A percentile compares a stretch with the other conserved stretches of the same genome.
Evolutionary conservation across 2,797 vertebrate species (phyloP).

Genomic region (Carcharodon carcharias): DNA sequence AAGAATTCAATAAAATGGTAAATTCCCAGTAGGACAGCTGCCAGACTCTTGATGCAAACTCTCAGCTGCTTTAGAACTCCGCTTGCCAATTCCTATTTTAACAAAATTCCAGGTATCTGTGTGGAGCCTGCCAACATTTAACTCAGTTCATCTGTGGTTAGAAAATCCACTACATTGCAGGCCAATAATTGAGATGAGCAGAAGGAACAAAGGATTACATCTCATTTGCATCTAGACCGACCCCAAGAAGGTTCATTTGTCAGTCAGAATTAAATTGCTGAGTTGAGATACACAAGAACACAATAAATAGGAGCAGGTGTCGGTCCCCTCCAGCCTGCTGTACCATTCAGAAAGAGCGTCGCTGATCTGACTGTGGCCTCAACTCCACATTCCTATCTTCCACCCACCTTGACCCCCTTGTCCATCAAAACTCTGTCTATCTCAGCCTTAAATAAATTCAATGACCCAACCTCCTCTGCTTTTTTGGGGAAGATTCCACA

Average conservation of each 20-base stretch:
- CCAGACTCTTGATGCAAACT: neutral
- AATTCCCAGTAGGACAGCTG: neutral
- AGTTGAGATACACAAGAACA: neutral
- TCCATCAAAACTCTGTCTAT: no score
- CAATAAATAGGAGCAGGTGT: neutral
- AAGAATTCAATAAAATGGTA: neutral
- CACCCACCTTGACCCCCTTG: no score
- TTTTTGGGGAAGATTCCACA: no score
- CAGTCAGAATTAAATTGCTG: neutral
- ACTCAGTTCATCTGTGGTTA: neutral
- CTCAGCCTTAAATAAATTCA: no score
- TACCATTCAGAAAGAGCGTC: neutral
- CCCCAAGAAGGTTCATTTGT: neutral
- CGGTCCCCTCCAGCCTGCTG: neutral
- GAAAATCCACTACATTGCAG: neutral
- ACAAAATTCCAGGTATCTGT: neutral
- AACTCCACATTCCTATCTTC: neutral
- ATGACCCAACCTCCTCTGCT: no score
- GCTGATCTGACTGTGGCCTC: neutral
- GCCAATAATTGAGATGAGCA: neutral
- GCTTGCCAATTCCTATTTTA: neutral
- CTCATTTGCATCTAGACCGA: neutral
- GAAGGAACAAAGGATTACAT: neutral
- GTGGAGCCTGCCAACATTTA: neutral
- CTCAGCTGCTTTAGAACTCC: neutral